phyloP scores from a whole-genome alignment of 2,797 vertebrate genomes.

The Sebastes trivittatus region DNA sequence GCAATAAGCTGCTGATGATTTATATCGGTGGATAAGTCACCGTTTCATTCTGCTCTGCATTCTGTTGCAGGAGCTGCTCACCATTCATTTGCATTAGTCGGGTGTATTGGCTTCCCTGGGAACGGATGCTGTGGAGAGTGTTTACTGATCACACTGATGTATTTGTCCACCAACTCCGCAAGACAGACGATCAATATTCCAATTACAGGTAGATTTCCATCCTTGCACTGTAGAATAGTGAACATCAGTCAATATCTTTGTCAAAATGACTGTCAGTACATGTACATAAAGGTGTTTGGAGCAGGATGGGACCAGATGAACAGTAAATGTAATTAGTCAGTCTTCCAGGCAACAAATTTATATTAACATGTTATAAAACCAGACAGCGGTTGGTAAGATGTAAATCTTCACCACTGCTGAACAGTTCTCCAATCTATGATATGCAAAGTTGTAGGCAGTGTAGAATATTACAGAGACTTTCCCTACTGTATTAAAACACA shows the following conservation, averaged over 20 bases:
- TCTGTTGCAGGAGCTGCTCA: slow-evolving; percentile 36
- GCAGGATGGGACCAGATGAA: background rate
- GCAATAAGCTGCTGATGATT: slow-evolving; percentile 40
- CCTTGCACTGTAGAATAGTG: slow-evolving; percentile 35
- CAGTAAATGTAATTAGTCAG: background rate
- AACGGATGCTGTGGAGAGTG: slow-evolving; percentile 44
- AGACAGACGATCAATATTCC: slow-evolving; percentile 75
- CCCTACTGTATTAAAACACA: background rate
- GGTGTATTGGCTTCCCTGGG: slow-evolving; percentile 43
- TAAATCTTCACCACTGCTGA: background rate
- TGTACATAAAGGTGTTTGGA: background rate
- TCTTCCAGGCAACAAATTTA: background rate
- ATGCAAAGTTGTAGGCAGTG: background rate
- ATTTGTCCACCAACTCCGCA: slow-evolving; percentile 64
- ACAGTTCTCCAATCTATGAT: background rate
- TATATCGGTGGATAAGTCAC: slow-evolving; percentile 29
- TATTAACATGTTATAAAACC: background rate
- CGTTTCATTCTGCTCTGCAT: slow-evolving; percentile 35
- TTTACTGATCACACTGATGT: slow-evolving; percentile 76
- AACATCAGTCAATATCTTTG: slow-evolving; percentile 59
- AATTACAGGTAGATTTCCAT: slow-evolving; percentile 75
- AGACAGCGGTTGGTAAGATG: background rate
- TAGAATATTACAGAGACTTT: background rate
- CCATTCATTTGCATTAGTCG: slow-evolving; percentile 68
- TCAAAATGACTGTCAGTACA: slow-evolving; percentile 43